Percentiles rank a stretch among this genome's conserved stretches.
phyloP scores from a whole-genome alignment of 92 coral and sea anemone species.

The Chrysogorgia sp. region DNA sequence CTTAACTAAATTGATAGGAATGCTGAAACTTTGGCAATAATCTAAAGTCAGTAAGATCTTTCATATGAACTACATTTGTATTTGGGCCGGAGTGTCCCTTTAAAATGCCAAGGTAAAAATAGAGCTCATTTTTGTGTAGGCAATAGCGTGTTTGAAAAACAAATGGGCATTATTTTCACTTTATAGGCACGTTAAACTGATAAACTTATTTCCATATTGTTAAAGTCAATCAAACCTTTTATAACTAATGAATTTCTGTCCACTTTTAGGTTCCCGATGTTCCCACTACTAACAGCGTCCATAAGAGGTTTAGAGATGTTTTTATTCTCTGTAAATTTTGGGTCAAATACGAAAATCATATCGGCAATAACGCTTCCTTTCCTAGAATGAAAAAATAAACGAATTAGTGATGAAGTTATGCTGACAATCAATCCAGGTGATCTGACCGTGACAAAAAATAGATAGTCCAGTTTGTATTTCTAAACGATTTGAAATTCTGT shows the following conservation, averaged over 20 bases:
- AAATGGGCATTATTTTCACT: background rate
- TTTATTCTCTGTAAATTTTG: constrained; percentile 65
- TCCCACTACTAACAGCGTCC: constrained; percentile 73
- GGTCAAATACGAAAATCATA: constrained; percentile 70
- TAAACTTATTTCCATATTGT: background rate
- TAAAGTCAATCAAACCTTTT: constrained; percentile 2
- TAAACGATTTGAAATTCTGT: too few species aligned
- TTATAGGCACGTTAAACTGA: too few species aligned
- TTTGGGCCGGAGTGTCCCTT: too few species aligned
- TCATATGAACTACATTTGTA: too few species aligned
- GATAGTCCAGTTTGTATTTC: too few species aligned
- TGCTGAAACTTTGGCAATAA: too few species aligned
- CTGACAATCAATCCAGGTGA: too few species aligned
- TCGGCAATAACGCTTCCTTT: constrained; percentile 79
- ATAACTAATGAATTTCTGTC: constrained; percentile 67
- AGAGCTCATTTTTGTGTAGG: background rate
- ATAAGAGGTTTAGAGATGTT: constrained; percentile 66
- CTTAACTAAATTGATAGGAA: too few species aligned
- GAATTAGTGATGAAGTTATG: too few species aligned
- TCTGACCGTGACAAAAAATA: too few species aligned
- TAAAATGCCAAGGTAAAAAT: too few species aligned
- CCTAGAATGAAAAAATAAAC: constrained; percentile 42
- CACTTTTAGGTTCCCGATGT: constrained; percentile 69
- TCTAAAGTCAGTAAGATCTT: too few species aligned
- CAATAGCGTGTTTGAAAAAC: background rate